Percentiles rank a stretch among this genome's conserved stretches.
These are phyloP conservation scores for Acanthis flammea DNA, from an alignment of 2,797 vertebrate species.

Conservation along the genomic window DNA sequence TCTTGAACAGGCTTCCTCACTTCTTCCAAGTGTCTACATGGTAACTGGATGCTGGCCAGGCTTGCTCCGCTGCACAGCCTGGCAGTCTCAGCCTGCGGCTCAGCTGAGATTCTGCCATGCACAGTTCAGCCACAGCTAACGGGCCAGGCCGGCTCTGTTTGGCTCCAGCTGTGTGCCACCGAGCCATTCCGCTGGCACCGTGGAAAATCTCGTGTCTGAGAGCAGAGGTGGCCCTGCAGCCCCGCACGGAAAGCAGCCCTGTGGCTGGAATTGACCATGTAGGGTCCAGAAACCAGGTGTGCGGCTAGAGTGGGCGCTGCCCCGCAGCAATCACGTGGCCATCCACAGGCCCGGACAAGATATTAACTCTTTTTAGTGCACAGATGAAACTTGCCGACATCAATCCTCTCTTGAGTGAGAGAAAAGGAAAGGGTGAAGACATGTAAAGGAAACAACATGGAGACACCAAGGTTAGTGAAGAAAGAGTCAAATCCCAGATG, in stretches of 20 bases:
- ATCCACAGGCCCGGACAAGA: background rate
- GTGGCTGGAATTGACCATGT: background rate
- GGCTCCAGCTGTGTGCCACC: background rate
- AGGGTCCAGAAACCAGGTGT: background rate
- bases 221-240: background rate
- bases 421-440: background rate
- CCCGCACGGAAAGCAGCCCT: background rate
- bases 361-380: background rate
- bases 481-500: background rate
- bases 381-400: background rate
- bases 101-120: background rate
- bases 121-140: background rate
- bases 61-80: background rate
- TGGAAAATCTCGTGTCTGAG: no score
- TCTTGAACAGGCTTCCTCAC: background rate
- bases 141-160: background rate
- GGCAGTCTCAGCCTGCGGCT: background rate
- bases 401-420: background rate
- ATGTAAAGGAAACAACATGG: background rate
- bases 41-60: background rate
- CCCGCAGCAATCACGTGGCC: background rate
- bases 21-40: fast-evolving
- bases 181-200: background rate
- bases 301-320: background rate
- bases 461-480: background rate